Percentiles rank a stretch among this genome's conserved stretches.
Evolutionary conservation across 2,797 vertebrate species (phyloP).

Genomic region (Pachyuromys duprasi): DNA sequence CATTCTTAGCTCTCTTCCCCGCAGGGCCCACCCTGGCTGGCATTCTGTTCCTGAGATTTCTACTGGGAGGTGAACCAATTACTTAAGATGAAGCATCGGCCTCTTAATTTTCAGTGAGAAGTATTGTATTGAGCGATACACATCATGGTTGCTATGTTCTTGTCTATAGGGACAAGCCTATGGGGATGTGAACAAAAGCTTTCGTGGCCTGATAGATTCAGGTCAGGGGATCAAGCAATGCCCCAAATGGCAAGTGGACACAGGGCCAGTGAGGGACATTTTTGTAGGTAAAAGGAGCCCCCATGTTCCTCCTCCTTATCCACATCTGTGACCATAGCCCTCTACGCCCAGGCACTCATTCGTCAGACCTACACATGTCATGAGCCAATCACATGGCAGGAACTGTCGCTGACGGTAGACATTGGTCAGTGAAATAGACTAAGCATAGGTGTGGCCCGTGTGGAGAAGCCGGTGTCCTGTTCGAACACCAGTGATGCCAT

Average conservation of each 20-base stretch:
- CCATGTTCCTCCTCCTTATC: neutral
- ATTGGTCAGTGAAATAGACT: neutral
- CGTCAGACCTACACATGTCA: neutral
- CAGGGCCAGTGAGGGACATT: neutral
- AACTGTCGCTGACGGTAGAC: neutral
- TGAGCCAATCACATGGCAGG: neutral
- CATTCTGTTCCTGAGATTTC: neutral
- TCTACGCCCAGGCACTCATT: neutral
- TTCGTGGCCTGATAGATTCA: neutral
- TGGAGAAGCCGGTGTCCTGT: neutral
- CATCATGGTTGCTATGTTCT: neutral
- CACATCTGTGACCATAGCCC: neutral
- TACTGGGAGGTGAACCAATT: constrained; percentile 28
- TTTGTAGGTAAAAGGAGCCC: neutral
- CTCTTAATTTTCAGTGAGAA: constrained; percentile 18
- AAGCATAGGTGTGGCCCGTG: neutral
- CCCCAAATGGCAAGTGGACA: neutral
- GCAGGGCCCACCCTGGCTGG: neutral
- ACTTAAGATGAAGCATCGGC: neutral
- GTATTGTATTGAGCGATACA: neutral
- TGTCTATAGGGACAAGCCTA: neutral
- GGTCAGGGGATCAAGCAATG: neutral
- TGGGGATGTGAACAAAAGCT: neutral
- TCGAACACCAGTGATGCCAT: neutral
- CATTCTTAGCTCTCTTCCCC: neutral